Percentiles rank a stretch among this genome's conserved stretches.
phyloP scores from a whole-genome alignment of 2,113 vertebrate genomes.

The Aldabrachelys gigantea region DNA sequence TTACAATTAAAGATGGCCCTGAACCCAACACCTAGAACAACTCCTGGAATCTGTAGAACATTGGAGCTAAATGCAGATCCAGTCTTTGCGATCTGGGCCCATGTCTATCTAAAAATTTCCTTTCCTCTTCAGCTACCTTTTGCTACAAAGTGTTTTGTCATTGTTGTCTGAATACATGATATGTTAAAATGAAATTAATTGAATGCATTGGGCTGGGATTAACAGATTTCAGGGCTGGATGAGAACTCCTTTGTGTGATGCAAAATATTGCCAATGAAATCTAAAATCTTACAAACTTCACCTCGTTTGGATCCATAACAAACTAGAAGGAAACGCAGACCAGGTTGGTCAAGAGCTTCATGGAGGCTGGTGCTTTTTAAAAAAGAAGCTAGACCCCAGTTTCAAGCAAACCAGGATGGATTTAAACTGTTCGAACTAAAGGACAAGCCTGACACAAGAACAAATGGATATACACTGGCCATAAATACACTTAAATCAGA shows the following conservation, averaged over 20 bases:
- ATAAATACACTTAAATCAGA: neutral
- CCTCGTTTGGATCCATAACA: neutral
- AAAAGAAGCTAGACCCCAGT: neutral
- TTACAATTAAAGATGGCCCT: neutral
- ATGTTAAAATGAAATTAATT: neutral
- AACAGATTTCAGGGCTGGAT: neutral
- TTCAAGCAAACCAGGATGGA: neutral
- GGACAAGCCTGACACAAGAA: neutral
- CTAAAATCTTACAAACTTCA: neutral
- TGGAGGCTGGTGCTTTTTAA: neutral
- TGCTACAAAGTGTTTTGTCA: neutral
- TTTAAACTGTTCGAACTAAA: neutral
- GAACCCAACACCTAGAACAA: neutral
- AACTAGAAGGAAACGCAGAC: neutral
- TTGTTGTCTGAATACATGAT: neutral
- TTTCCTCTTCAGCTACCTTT: neutral
- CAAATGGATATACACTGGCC: neutral
- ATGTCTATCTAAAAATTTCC: neutral
- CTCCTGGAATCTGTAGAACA: neutral
- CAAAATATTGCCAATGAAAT: neutral
- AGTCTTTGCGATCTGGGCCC: neutral
- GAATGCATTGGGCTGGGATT: fast-evolving
- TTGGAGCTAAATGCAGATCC: neutral
- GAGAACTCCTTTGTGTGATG: neutral
- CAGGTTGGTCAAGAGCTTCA: neutral